phyloP scores from a whole-genome alignment of 2,797 vertebrate species.

The Lepus townsendii region DNA sequence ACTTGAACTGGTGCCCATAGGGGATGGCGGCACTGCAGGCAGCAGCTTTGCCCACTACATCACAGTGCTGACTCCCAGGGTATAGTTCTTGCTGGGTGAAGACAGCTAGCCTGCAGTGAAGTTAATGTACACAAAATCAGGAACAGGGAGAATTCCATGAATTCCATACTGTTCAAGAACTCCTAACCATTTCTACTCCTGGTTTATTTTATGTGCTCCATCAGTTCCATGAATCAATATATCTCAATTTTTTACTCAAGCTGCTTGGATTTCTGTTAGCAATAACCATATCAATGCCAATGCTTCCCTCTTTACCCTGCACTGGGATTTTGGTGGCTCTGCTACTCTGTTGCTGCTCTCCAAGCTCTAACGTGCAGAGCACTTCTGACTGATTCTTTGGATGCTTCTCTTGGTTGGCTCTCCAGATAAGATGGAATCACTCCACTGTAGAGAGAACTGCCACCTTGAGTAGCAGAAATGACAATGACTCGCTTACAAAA shows the following conservation, averaged over 20 bases:
- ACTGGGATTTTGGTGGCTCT: background rate
- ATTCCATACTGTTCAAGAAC: rapidly evolving
- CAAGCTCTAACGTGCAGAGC: background rate
- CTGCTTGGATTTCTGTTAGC: background rate
- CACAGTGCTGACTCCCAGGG: no score
- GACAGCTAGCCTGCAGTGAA: background rate
- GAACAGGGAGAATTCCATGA: no score
- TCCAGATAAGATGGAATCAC: background rate
- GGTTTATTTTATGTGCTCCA: background rate
- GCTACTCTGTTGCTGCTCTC: background rate
- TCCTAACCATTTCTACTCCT: background rate
- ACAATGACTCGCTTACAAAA: background rate
- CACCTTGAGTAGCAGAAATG: background rate
- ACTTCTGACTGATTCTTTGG: background rate
- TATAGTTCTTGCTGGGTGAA: background rate
- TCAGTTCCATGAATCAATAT: background rate
- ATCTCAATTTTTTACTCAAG: background rate
- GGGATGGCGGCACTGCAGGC: no score
- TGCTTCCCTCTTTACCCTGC: background rate
- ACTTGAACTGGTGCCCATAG: no score
- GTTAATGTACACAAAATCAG: background rate
- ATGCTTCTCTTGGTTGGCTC: no score
- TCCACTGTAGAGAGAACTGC: background rate
- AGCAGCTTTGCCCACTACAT: no score
- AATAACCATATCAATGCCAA: rapidly evolving